Evolutionary conservation across 2,888 invertebrate genomes (phyloP), one percentile per base, ranked within the genome.

Genomic region (Allacma fusca): DNA sequence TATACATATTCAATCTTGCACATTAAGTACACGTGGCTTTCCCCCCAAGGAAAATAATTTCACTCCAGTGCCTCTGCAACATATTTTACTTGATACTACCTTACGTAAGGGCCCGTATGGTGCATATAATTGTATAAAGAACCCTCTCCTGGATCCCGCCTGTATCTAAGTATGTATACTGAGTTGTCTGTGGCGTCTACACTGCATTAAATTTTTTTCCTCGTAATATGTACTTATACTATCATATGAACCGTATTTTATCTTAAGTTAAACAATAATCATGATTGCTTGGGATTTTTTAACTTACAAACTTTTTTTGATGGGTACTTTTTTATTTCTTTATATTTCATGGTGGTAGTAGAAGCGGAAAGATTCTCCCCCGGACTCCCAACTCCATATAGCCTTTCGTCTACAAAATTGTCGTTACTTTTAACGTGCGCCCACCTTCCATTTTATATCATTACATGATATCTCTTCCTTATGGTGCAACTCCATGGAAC

Each of bases 241-340:
- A 1, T 19, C 40, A 40, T 67, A 19, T 40, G 16, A 28, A 23
- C 34, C 34, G 34, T 68, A 68, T 68, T 68, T 34, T 40, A 68
- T 34, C 68, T 19, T 40, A 34, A 34, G 40, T 29, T 68, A 34
- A 40, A 23, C 43, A 68, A 34, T 68, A 34, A 68, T 40, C 43
- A 68, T 29, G 68, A 68, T 23, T 68, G 21, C 40, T 40, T 9
- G 23, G 21, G n/a, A 29, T 68, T 68, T 68, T 29, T 23, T 40
- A 68, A 68, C 19, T 21, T 34, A 12, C 13, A 9, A 65, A 24
- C 28, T 28, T 65, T 65, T 29, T 65, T 65, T 26, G 9, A 28
- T 65, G 26, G 28, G 26, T 29, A 26, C 28, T 19, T 65, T 65
- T 65, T 65, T 65, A 65, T 65, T 65, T 65, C 65, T 65, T 65